These are phyloP conservation scores for Hiodon alosoides DNA, from an alignment of 2,113 vertebrate species.

Conservation along the genomic window DNA sequence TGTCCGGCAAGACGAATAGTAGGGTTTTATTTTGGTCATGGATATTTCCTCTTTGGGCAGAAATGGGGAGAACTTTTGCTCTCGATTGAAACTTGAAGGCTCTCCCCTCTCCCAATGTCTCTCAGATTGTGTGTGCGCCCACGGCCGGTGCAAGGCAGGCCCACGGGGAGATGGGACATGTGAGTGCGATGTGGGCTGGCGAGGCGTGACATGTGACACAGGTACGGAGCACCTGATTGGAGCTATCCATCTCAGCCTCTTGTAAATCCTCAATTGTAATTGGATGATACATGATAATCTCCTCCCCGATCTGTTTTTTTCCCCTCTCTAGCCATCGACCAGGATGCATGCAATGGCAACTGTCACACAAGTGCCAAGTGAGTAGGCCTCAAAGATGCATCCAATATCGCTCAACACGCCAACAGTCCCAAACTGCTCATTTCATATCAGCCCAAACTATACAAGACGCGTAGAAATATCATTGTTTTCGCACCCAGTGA, in stretches of 20 bases:
- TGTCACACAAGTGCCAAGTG: constrained; percentile 93
- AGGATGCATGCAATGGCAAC: constrained; percentile 60
- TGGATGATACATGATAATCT: not conserved
- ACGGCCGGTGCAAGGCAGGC: constrained; percentile 76
- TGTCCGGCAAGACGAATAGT: too few relatives aligned
- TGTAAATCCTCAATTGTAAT: too few relatives aligned
- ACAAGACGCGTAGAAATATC: not conserved
- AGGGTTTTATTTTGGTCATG: too few relatives aligned
- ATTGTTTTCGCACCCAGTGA: too few relatives aligned
- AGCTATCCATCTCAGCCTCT: not conserved
- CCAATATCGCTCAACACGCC: not conserved
- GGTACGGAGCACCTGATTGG: constrained; percentile 49
- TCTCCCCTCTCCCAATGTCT: constrained; percentile 13
- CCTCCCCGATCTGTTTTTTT: not conserved
- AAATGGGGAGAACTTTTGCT: too few relatives aligned
- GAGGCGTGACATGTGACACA: constrained; percentile 68
- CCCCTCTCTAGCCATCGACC: constrained; percentile 67
- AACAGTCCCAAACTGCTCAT: too few relatives aligned
- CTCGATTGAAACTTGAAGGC: not conserved
- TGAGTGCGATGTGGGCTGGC: constrained; percentile 78
- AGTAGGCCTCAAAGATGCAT: constrained; percentile 38
- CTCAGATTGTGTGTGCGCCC: constrained; percentile 69
- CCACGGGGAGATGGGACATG: constrained; percentile 74
- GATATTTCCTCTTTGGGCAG: too few relatives aligned
- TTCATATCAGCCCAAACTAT: not conserved